Conservation (phyloP, 2,888 invertebrate species). For the Clostera curtula region DNA sequence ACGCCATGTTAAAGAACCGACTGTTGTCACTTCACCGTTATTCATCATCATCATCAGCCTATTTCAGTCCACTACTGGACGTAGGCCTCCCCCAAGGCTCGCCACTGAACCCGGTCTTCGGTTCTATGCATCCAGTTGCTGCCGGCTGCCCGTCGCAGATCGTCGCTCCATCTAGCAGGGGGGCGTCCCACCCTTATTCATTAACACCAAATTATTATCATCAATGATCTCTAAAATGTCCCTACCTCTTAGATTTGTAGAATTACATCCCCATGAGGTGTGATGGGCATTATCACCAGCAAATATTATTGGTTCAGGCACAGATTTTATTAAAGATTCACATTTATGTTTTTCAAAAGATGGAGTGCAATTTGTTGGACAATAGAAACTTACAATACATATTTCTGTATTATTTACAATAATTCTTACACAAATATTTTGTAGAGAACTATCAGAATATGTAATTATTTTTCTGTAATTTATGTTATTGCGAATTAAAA, state of each 20-base stretch:
- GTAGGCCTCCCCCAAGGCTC: too few relatives aligned
- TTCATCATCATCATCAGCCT: too few relatives aligned
- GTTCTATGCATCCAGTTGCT: too few relatives aligned
- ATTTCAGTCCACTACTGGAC: too few relatives aligned
- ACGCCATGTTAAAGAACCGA: conserved; percentile 4
- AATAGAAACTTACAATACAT: conserved; percentile 8
- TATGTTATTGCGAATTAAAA: conserved; percentile 8
- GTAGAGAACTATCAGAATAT: conserved; percentile 7
- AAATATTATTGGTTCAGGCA: neutral
- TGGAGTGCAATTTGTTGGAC: neutral
- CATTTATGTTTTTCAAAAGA: conserved; percentile 6
- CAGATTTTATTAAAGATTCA: conserved; percentile 6
- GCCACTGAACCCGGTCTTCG: too few relatives aligned
- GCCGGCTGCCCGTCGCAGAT: too few relatives aligned
- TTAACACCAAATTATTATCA: conserved; percentile 7
- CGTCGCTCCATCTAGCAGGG: too few relatives aligned
- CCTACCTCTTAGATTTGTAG: conserved; percentile 2
- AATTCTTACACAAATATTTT: conserved; percentile 8
- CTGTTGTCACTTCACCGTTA: conserved; percentile 6
- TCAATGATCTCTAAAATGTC: conserved; percentile 7
- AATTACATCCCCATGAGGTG: conserved; percentile 6
- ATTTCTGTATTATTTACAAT: conserved; percentile 2
- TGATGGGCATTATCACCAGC: conserved; percentile 11
- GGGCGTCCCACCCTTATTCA: too few relatives aligned
- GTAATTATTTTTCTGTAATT: conserved; percentile 5